Conservation (phyloP, 2,113 vertebrate species). For the Ceratotherium simum region DNA sequence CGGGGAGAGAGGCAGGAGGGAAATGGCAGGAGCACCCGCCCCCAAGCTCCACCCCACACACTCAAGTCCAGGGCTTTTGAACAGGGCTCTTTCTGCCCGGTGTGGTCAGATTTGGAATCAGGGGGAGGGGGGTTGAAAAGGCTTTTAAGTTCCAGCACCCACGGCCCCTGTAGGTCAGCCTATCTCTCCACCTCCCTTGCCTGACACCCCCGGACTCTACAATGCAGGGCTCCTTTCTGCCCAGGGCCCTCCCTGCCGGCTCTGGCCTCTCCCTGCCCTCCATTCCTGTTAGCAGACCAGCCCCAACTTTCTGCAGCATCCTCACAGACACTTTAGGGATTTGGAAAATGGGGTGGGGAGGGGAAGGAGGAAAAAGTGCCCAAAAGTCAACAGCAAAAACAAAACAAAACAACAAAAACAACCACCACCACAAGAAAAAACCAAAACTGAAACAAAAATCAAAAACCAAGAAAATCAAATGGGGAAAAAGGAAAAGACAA, state of each 20-base stretch:
- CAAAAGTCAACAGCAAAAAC: conserved; percentile 78
- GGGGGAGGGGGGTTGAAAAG: no score
- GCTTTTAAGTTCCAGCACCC: neutral
- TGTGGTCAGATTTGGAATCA: neutral
- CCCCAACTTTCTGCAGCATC: conserved; percentile 58
- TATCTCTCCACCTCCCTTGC: neutral
- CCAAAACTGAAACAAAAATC: conserved; percentile 79
- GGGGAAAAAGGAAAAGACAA: conserved; percentile 60
- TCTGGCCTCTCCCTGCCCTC: neutral
- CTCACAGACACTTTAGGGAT: neutral
- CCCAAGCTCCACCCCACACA: neutral
- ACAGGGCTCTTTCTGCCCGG: neutral
- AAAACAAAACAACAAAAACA: conserved; percentile 76
- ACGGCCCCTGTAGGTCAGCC: neutral
- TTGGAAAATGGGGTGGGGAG: conserved; percentile 74
- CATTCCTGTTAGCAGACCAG: neutral
- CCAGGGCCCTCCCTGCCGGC: neutral
- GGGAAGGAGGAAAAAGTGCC: conserved; percentile 47
- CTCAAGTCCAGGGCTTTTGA: neutral
- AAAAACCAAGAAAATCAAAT: conserved; percentile 67
- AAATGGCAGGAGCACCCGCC: neutral
- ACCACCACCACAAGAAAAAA: conserved; percentile 74
- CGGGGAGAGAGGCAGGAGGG: neutral
- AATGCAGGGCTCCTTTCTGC: neutral
- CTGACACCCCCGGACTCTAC: neutral